These are phyloP conservation scores for Cavia porcellus DNA, from an alignment of 2,113 vertebrate species.

Conservation along the genomic window DNA sequence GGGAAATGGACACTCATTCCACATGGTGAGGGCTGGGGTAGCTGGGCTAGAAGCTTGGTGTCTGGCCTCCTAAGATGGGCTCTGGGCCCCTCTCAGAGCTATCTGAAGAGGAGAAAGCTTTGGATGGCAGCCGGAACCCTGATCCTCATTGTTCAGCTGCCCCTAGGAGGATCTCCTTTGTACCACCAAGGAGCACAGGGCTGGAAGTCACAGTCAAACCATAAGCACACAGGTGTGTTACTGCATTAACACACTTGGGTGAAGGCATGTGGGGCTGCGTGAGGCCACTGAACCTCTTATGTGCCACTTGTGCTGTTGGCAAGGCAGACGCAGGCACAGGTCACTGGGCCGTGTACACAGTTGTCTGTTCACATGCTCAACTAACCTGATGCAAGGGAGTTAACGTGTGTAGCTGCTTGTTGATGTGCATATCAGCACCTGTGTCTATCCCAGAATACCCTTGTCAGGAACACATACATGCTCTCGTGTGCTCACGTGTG, in stretches of 20 bases:
- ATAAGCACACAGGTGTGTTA: rapidly evolving
- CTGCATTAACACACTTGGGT: too few species aligned
- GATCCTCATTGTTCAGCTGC: background rate
- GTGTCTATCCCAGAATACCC: background rate
- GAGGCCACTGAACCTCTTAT: background rate
- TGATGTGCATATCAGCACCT: background rate
- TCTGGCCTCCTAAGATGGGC: background rate
- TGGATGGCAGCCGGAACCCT: background rate
- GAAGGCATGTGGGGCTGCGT: too few species aligned
- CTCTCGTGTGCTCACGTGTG: rapidly evolving
- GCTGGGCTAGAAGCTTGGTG: background rate
- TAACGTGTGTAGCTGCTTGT: rapidly evolving
- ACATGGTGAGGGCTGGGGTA: background rate
- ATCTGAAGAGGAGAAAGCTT: background rate
- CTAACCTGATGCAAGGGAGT: rapidly evolving
- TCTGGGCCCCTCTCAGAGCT: background rate
- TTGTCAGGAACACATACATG: background rate
- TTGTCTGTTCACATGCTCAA: rapidly evolving
- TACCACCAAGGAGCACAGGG: background rate
- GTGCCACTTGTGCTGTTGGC: background rate
- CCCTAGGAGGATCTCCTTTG: background rate
- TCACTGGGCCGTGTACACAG: rapidly evolving
- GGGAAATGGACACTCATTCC: background rate
- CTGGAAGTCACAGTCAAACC: background rate
- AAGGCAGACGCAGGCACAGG: background rate